Conservation (phyloP, 2,888 invertebrate genomes). For the Oligia strigilis region DNA sequence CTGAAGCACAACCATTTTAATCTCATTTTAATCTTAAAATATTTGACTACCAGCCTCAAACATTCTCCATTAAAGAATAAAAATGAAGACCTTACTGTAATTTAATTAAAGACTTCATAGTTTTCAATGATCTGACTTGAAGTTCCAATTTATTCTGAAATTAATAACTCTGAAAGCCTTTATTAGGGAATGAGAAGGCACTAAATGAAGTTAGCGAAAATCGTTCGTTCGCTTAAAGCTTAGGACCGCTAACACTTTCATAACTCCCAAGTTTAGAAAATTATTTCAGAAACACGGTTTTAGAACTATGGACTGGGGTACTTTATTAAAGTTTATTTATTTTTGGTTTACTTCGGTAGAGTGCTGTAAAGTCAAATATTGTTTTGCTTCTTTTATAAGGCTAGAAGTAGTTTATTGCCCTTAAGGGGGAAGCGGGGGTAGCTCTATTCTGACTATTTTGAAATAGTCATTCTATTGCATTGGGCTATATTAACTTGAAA, state of each 20-base stretch:
- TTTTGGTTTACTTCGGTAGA: neutral
- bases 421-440: too few species aligned
- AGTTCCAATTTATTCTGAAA: slow-evolving; percentile 53
- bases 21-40: slow-evolving; percentile 7
- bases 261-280: slow-evolving; percentile 44
- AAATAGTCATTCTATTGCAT: too few species aligned
- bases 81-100: slow-evolving; percentile 18
- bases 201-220: slow-evolving; percentile 44
- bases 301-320: slow-evolving; percentile 10
- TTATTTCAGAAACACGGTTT: slow-evolving; percentile 37
- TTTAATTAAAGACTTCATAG: slow-evolving; percentile 42
- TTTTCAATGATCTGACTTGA: slow-evolving; percentile 42
- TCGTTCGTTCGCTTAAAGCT: slow-evolving; percentile 39
- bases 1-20: neutral
- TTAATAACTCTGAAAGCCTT: slow-evolving; percentile 53
- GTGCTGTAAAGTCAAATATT: neutral
- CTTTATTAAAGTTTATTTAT: slow-evolving; percentile 27
- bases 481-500: too few species aligned
- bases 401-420: neutral
- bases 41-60: slow-evolving; percentile 7
- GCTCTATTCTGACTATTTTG: too few species aligned
- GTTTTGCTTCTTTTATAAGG: neutral
- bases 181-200: slow-evolving; percentile 54
- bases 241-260: slow-evolving; percentile 18
- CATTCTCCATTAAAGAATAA: slow-evolving; percentile 14